Conservation (phyloP, 2,888 invertebrate genomes). For the Pterostichus niger region DNA sequence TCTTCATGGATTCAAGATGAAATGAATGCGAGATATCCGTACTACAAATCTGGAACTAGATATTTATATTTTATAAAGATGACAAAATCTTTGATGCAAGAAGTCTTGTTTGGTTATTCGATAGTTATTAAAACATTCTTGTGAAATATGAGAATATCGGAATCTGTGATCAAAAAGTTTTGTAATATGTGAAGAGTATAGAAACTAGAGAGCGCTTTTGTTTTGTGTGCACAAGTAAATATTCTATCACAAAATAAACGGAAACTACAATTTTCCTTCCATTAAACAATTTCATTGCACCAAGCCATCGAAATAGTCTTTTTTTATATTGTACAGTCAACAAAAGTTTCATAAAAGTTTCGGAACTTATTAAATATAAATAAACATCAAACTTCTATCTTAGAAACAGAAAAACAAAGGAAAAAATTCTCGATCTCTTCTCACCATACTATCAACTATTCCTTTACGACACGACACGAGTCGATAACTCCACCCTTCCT, state of each 20-base stretch:
- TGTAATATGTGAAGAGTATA: neutral
- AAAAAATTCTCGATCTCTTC: neutral
- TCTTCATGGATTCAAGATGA: too few species aligned
- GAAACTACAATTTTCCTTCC: conserved; percentile 31
- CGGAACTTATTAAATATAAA: conserved; percentile 52
- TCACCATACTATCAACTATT: conserved; percentile 10
- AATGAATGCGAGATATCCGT: too few species aligned
- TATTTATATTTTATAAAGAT: neutral
- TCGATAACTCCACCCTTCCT: conserved; percentile 28
- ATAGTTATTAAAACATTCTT: neutral
- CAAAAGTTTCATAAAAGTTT: conserved; percentile 23
- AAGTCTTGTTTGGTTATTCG: neutral
- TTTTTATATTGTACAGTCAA: neutral
- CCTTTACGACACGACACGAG: conserved; percentile 11
- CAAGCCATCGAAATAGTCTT: neutral
- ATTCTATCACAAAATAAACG: conserved; percentile 23
- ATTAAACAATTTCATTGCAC: conserved; percentile 30
- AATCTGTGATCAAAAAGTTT: conserved; percentile 24
- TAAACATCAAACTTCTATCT: conserved; percentile 40
- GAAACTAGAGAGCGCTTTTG: neutral
- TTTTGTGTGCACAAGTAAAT: conserved; percentile 8
- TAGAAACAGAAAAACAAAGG: neutral
- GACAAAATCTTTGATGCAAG: neutral
- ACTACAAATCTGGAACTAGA: too few species aligned
- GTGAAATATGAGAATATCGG: neutral